Percentiles rank a stretch among this genome's conserved stretches.
phyloP scores from a whole-genome alignment of 1,140 invertebrate species.

The Chironomus tepperi region DNA sequence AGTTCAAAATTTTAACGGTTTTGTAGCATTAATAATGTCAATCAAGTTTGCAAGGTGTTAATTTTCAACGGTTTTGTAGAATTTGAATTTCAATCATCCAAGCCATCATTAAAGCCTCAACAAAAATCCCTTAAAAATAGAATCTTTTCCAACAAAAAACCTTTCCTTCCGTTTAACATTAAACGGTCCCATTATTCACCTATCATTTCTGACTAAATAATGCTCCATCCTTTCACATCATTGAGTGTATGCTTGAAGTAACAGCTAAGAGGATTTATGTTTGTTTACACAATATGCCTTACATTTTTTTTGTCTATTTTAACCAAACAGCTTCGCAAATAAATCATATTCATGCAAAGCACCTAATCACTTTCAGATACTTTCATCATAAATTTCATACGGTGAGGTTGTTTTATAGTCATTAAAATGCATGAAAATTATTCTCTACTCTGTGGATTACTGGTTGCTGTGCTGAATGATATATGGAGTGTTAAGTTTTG shows the following conservation, averaged over 20 bases:
- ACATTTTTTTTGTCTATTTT: too few relatives aligned
- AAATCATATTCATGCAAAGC: conserved; percentile 2
- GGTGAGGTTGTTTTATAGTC: neutral
- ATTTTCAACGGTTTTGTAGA: too few relatives aligned
- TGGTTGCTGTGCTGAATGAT: neutral
- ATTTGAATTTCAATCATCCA: too few relatives aligned
- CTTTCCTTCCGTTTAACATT: too few relatives aligned
- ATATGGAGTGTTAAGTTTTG: neutral
- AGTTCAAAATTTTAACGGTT: too few relatives aligned
- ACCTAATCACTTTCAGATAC: conserved; percentile 6
- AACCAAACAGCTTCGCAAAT: neutral
- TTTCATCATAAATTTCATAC: neutral
- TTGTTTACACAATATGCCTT: neutral
- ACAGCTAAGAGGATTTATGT: neutral
- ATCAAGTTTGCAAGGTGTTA: too few relatives aligned
- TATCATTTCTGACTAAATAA: neutral
- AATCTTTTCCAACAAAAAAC: too few relatives aligned
- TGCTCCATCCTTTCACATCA: neutral
- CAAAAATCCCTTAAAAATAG: too few relatives aligned
- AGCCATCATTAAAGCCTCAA: too few relatives aligned
- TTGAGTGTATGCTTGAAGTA: neutral
- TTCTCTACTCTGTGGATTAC: too few relatives aligned
- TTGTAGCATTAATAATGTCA: too few relatives aligned
- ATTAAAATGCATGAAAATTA: neutral
- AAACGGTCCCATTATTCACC: too few relatives aligned